phyloP scores from a whole-genome alignment of 2,797 vertebrate genomes.

The Emys orbicularis region DNA sequence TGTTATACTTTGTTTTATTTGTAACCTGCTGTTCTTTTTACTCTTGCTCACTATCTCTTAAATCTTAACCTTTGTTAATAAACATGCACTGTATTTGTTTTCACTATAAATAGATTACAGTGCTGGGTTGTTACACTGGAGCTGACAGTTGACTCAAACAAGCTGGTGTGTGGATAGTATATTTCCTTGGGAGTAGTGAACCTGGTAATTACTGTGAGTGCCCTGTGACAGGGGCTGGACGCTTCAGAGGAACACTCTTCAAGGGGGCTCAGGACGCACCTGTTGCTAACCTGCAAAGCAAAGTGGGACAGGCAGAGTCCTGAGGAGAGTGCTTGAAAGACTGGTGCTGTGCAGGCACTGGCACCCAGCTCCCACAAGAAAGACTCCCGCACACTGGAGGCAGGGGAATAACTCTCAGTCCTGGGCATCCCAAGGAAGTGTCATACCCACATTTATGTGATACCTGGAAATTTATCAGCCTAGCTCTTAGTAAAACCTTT shows the following conservation, averaged over 20 bases:
- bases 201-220: neutral
- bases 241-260: neutral
- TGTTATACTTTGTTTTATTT: neutral
- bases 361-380: neutral
- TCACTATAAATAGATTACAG: neutral
- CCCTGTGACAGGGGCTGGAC: neutral
- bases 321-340: neutral
- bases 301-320: neutral
- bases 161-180: neutral
- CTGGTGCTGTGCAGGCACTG: neutral
- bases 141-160: neutral
- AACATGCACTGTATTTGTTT: neutral
- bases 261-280: neutral
- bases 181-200: neutral
- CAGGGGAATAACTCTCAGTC: neutral
- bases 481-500: neutral
- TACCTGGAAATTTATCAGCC: neutral
- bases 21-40: neutral
- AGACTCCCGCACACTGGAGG: neutral
- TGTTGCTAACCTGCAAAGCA: neutral
- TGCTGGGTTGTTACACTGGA: neutral
- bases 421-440: neutral
- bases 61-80: neutral
- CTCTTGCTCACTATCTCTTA: neutral
- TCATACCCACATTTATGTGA: neutral